phyloP scores from a whole-genome alignment of 2,113 vertebrate species.

The Myiozetetes cayanensis region DNA sequence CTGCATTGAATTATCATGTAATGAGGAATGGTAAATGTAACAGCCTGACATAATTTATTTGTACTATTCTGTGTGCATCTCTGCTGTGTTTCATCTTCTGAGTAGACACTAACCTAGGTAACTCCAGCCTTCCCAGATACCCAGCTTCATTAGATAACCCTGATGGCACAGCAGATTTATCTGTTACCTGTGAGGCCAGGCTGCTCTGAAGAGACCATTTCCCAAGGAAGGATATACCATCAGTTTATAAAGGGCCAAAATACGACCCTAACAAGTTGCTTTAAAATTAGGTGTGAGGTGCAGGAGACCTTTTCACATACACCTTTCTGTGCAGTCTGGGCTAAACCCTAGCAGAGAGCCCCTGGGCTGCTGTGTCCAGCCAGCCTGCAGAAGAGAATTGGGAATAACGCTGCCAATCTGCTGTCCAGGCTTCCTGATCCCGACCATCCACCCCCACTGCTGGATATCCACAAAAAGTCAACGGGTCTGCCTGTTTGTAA shows the following conservation, averaged over 20 bases:
- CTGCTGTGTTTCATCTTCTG: background rate
- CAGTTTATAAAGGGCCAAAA: background rate
- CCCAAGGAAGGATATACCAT: background rate
- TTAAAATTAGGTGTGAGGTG: background rate
- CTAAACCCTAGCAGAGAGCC: background rate
- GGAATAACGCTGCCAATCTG: background rate
- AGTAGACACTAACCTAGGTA: background rate
- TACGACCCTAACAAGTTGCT: background rate
- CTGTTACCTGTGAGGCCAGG: background rate
- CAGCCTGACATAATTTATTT: background rate
- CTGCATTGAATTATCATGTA: background rate
- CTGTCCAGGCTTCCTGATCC: background rate
- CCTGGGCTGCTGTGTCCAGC: background rate
- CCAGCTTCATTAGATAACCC: background rate
- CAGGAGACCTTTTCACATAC: background rate
- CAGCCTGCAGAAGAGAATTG: background rate
- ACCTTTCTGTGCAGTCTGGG: background rate
- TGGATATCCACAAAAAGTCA: background rate
- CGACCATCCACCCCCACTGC: background rate
- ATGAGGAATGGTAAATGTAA: background rate
- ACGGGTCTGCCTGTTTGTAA: background rate
- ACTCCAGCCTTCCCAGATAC: background rate
- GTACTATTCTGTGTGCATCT: background rate
- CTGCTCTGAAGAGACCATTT: background rate
- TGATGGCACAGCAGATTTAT: background rate